phyloP scores from a whole-genome alignment of 2,797 vertebrate species.

The Phrynocephalus vlangalii region DNA sequence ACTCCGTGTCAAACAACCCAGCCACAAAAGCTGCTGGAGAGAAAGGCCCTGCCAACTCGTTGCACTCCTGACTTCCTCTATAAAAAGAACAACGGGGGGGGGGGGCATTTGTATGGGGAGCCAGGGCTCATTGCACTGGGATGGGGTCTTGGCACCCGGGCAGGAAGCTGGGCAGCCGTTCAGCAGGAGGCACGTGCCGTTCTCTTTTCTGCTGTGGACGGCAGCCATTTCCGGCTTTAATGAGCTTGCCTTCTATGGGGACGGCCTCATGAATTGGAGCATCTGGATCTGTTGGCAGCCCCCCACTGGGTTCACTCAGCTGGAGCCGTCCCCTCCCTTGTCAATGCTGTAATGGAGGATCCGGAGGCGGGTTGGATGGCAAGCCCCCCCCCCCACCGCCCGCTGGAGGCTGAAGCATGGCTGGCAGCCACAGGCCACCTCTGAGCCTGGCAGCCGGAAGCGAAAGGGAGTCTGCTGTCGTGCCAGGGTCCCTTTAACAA shows the following conservation, averaged over 20 bases:
- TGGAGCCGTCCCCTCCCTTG: background rate
- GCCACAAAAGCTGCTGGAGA: slow-evolving; percentile 27
- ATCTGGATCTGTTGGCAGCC: background rate
- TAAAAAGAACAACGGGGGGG: background rate
- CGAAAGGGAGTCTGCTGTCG: background rate
- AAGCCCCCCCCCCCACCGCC: background rate
- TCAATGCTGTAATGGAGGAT: background rate
- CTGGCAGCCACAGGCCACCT: background rate
- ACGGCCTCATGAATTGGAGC: background rate
- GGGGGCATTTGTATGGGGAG: background rate
- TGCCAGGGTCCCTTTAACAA: background rate
- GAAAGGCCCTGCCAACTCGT: background rate
- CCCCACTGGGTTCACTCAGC: background rate
- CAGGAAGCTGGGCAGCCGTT: background rate
- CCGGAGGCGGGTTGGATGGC: background rate
- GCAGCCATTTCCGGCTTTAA: background rate
- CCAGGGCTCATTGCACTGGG: background rate
- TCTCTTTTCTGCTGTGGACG: background rate
- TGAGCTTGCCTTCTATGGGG: slow-evolving; percentile 4
- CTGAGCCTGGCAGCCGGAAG: background rate
- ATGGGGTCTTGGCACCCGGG: background rate
- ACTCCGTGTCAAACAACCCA: background rate
- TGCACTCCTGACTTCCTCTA: slow-evolving; percentile 18
- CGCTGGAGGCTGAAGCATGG: background rate
- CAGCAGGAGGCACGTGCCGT: background rate